Percentiles rank a stretch among this genome's conserved stretches.
Conservation (phyloP, 1,140 invertebrate genomes). For the Megalopta genalis region DNA sequence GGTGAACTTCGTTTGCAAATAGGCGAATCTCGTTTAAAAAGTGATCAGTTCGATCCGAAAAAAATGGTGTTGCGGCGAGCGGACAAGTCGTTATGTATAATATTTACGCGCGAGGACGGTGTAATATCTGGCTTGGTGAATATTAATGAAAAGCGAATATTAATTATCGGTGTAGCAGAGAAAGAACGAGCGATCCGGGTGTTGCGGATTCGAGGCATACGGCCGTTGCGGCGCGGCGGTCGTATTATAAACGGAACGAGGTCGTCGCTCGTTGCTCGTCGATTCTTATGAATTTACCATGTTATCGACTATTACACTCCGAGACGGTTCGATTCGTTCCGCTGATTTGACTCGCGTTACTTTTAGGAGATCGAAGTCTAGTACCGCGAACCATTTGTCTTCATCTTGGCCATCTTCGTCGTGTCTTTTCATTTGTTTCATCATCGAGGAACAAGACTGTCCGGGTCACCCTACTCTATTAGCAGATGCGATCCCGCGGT, state of each 20-base stretch:
- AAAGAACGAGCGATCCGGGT: not conserved
- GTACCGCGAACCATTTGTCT: conserved; percentile 56
- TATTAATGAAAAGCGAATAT: conserved; percentile 26
- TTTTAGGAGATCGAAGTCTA: conserved; percentile 58
- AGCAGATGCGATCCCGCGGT: conserved; percentile 33
- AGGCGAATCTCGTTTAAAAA: too few relatives aligned
- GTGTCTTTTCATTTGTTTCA: conserved; percentile 62
- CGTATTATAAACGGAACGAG: conserved; percentile 20
- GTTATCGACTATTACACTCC: conserved; percentile 7
- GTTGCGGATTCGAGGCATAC: not conserved
- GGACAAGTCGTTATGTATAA: too few relatives aligned
- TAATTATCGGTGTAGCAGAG: not conserved
- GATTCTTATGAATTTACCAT: conserved; percentile 26
- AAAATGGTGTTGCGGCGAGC: too few relatives aligned
- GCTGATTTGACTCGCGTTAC: conserved; percentile 48
- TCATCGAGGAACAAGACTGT: conserved; percentile 50
- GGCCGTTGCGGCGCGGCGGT: too few relatives aligned
- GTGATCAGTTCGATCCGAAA: too few relatives aligned
- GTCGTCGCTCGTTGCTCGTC: conserved; percentile 23
- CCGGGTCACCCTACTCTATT: conserved; percentile 55
- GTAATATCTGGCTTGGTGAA: not conserved
- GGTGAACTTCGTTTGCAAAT: too few relatives aligned
- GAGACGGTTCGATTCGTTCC: conserved; percentile 42
- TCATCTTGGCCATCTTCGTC: conserved; percentile 44
- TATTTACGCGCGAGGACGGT: too few relatives aligned